Evolutionary conservation across 92 coral and sea anemone genomes (phyloP), one percentile per base, ranked within the genome.

Genomic region (Porites divaricata): DNA sequence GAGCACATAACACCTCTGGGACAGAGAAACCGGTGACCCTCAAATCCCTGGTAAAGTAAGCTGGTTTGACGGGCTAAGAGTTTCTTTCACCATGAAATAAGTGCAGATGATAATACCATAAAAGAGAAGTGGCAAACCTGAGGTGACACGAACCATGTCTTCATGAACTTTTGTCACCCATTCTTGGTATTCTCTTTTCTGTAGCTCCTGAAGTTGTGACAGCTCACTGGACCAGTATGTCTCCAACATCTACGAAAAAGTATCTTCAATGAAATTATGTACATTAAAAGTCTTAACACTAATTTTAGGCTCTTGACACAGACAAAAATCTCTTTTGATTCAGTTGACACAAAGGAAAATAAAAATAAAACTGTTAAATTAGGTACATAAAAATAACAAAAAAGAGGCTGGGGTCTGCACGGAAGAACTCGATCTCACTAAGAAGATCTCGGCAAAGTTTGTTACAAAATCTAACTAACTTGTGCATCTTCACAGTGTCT

Each of bases 81-180:
- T 4, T 35, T 4, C 45, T 4, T 35, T 4, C 45, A 35, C 45
- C 45, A 35, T 35, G 45, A 35, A 35, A 35, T 0, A 4, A 35
- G 7, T 35, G 45, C 45, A 35, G 45, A 35, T 4, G 45, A 35
- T 35, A 4, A 35, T 4, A 26, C 6, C 45, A 70, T 35, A 51
- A 22, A 70, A 14, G n/a, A 7, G 11, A 9, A 15, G 5, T 1
- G n/a, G 20, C 41, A 28, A 53, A 76, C 88, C 93, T 50, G 90
- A 82, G 48, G 63, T 86, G 80, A 76, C 81, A 5, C 75, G 88
- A 72, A 89, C 93, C 45, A 92, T 84, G 78, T 96, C 99, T 82
- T 96, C 99, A 80, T 94, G 97, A 58, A 96, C 99, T 61, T 92
- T 96, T 48, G 92, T 87, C n/a, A 96, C 98, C 99, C 99, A 96